phyloP scores from a whole-genome alignment of 2,888 invertebrate species.

The Cheilosia scutellata region DNA sequence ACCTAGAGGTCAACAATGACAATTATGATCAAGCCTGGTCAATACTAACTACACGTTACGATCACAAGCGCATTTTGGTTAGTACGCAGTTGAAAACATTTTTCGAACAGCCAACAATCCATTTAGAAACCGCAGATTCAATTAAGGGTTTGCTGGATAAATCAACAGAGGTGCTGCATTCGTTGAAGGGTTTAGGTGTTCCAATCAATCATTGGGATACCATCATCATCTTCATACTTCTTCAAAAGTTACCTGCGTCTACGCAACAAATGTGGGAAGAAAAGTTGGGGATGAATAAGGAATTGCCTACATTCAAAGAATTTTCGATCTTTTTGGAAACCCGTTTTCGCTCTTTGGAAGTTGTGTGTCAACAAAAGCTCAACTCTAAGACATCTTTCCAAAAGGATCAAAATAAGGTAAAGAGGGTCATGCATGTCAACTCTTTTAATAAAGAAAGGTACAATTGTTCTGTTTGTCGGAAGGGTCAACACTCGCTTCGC shows the following conservation, averaged over 20 bases:
- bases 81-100: constrained; percentile 21
- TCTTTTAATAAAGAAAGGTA: neutral
- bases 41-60: constrained; percentile 24
- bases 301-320: constrained; percentile 7
- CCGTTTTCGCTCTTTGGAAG: constrained; percentile 22
- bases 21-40: constrained; percentile 29
- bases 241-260: neutral
- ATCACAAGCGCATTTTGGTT: constrained; percentile 34
- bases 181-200: constrained; percentile 1
- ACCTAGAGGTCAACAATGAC: constrained; percentile 15
- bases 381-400: neutral
- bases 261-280: constrained; percentile 43
- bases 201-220: constrained; percentile 7
- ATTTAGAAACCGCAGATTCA: neutral
- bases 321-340: constrained; percentile 26
- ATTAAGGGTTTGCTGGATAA: constrained; percentile 13
- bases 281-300: constrained; percentile 10
- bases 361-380: neutral
- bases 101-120: constrained; percentile 13
- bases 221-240: constrained; percentile 8
- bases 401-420: neutral
- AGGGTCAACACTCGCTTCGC: constrained; percentile 14
- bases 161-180: constrained; percentile 12
- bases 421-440: constrained; percentile 14
- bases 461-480: constrained; percentile 7